These are phyloP conservation scores for Melopsittacus undulatus DNA, from an alignment of 2,797 vertebrate species.

Conservation along the genomic window DNA sequence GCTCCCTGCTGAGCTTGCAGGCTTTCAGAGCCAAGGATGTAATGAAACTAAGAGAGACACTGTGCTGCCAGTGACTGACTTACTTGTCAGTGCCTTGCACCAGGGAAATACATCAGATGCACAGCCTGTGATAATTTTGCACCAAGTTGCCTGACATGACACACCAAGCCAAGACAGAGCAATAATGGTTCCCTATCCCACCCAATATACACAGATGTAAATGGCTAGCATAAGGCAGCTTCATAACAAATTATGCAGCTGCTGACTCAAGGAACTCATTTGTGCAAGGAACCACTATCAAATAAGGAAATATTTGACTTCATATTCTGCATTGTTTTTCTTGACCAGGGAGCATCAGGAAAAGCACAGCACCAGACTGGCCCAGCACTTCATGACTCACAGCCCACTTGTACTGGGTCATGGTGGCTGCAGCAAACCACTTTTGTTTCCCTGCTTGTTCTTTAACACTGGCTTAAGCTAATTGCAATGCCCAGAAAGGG, in stretches of 20 bases:
- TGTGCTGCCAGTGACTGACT: background rate
- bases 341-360: background rate
- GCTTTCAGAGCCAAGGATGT: background rate
- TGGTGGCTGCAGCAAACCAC: background rate
- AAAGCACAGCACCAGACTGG: background rate
- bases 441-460: background rate
- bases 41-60: background rate
- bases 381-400: fast-evolving
- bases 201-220: background rate
- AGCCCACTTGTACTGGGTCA: background rate
- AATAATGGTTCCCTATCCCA: background rate
- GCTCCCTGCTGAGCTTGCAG: constrained; percentile 19
- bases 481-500: background rate
- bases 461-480: background rate
- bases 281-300: background rate
- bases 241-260: background rate
- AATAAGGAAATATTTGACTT: background rate
- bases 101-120: background rate
- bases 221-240: background rate
- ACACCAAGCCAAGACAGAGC: background rate
- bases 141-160: background rate
- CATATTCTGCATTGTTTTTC: background rate
- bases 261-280: background rate
- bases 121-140: background rate
- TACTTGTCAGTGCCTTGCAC: background rate